These are phyloP conservation scores for Drosophila takahashii DNA, from an alignment of 1,140 invertebrate species.

Conservation along the genomic window DNA sequence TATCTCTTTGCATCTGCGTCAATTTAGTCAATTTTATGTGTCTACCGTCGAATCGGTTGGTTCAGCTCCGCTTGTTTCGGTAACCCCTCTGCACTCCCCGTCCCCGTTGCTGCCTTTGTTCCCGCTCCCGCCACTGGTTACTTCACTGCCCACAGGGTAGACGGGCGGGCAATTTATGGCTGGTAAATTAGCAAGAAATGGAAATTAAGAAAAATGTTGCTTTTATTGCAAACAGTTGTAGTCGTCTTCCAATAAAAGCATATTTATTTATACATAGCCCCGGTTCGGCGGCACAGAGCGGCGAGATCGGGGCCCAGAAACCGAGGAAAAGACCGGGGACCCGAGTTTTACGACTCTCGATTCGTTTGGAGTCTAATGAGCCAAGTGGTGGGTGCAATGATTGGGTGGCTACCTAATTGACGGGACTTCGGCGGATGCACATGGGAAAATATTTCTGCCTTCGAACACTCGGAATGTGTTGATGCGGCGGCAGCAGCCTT, in stretches of 20 bases:
- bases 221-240: slow-evolving; percentile 83
- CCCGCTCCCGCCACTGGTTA: neutral
- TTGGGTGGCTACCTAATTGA: slow-evolving; percentile 69
- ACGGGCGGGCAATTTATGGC: slow-evolving; percentile 71
- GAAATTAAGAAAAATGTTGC: slow-evolving; percentile 83
- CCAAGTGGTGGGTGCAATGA: slow-evolving; percentile 63
- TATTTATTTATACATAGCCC: slow-evolving; percentile 72
- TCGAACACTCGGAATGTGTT: slow-evolving; percentile 7
- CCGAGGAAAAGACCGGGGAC: neutral
- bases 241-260: slow-evolving; percentile 80
- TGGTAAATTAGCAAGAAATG: slow-evolving; percentile 82
- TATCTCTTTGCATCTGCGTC: slow-evolving; percentile 70
- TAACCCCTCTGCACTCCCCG: neutral
- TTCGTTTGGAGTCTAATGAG: slow-evolving; percentile 76
- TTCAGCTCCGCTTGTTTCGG: slow-evolving; percentile 69
- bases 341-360: slow-evolving; percentile 73
- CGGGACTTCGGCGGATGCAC: slow-evolving; percentile 38
- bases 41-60: slow-evolving; percentile 70
- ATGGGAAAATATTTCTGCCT: slow-evolving; percentile 43
- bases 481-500: slow-evolving; percentile 29
- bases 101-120: neutral
- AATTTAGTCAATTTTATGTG: slow-evolving; percentile 83
- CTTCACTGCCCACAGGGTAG: slow-evolving; percentile 36
- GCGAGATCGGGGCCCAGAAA: slow-evolving; percentile 16
- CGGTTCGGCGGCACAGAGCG: slow-evolving; percentile 22